phyloP scores from a whole-genome alignment of 2,113 vertebrate species.

The Microcebus griseorufus region DNA sequence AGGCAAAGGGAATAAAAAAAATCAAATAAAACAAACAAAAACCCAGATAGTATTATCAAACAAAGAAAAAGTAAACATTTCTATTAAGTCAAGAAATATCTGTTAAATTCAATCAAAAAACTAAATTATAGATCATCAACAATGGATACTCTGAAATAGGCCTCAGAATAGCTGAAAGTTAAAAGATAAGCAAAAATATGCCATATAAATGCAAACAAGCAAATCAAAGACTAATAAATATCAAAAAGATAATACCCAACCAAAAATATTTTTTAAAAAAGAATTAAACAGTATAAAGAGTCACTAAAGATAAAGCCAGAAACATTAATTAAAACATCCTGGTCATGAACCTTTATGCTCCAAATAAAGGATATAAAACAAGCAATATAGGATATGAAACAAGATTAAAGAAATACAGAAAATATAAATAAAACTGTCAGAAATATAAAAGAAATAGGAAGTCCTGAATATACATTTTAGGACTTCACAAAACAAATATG shows the following conservation, averaged over 20 bases:
- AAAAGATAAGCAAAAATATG: neutral
- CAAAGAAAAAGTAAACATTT: neutral
- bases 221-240: neutral
- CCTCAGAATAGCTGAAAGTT: neutral
- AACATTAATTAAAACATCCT: neutral
- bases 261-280: neutral
- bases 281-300: no score
- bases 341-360: neutral
- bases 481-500: no score
- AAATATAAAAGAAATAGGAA: no score
- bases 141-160: neutral
- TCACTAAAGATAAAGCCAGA: neutral
- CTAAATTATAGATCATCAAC: neutral
- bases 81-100: neutral
- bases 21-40: neutral
- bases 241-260: neutral
- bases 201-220: neutral
- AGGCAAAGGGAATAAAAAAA: neutral
- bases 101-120: neutral
- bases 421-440: no score
- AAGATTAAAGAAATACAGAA: neutral
- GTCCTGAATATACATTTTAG: no score
- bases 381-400: neutral
- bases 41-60: neutral
- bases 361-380: neutral